Conservation (phyloP, 23 tunicate species). For the Clavelina lepadiformis region DNA sequence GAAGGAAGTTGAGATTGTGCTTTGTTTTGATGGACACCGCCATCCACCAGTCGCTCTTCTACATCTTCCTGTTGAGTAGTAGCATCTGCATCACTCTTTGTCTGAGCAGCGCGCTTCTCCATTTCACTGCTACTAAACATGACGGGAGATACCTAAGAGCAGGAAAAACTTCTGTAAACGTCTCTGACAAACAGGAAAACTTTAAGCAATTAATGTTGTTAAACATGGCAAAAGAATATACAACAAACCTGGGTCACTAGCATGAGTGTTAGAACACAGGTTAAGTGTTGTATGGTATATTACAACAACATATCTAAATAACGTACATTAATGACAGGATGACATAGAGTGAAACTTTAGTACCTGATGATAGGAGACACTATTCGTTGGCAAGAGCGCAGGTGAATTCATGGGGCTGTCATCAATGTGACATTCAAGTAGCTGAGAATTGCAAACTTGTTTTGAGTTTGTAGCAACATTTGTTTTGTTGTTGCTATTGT, state of each 20-base stretch:
- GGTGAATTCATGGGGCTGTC: slow-evolving; percentile 90
- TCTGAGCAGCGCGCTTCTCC: slow-evolving; percentile 71
- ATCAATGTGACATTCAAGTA: slow-evolving; percentile 22
- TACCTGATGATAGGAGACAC: slow-evolving; percentile 92
- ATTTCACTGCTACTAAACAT: slow-evolving; percentile 85
- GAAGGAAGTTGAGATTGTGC: no score
- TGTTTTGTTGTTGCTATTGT: slow-evolving; percentile 64
- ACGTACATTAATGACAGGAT: neutral
- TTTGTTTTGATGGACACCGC: no score
- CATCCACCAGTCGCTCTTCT: no score
- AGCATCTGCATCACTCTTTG: neutral
- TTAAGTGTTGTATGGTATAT: neutral
- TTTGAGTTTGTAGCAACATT: neutral
- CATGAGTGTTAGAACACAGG: neutral
- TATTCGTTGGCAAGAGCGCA: slow-evolving; percentile 63
- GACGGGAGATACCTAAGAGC: slow-evolving; percentile 61
- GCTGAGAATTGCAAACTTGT: neutral
- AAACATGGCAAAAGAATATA: neutral
- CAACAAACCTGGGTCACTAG: neutral
- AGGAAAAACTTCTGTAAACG: neutral
- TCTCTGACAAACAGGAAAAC: neutral
- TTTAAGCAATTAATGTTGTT: neutral
- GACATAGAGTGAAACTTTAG: no score
- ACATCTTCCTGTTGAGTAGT: neutral
- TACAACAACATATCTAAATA: neutral